A percentile compares a stretch with the other conserved stretches of the same genome.
Evolutionary conservation across 2,888 invertebrate genomes (phyloP).

Genomic region (Agrochola macilenta): DNA sequence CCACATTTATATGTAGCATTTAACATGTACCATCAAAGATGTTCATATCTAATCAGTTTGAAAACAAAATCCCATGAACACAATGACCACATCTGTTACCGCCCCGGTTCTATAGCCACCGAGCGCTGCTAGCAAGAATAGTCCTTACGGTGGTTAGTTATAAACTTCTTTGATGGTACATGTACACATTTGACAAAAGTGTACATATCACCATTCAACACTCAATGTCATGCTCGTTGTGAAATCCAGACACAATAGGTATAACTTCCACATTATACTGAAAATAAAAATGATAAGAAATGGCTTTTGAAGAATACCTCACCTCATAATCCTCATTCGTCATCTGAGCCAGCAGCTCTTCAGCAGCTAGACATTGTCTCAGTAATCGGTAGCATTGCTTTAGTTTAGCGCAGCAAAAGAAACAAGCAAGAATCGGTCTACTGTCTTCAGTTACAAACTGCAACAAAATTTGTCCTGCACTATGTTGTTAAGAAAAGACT

Average conservation of each 20-base stretch:
- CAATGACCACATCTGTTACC: no score
- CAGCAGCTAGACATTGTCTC: not conserved
- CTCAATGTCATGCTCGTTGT: not conserved
- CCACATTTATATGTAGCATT: not conserved
- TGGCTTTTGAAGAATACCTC: not conserved
- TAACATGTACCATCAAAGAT: not conserved
- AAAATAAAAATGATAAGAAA: not conserved
- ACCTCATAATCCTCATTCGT: conserved; percentile 2
- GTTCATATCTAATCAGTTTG: no score
- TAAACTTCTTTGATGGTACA: no score
- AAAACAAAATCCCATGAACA: no score
- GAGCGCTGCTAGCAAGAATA: no score
- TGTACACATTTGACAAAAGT: not conserved
- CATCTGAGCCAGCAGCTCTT: not conserved
- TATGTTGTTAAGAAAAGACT: not conserved
- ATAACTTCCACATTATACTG: not conserved
- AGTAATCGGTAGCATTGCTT: not conserved
- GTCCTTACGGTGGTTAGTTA: no score
- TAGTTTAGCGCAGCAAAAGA: not conserved
- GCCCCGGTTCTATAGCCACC: no score
- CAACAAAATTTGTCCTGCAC: not conserved
- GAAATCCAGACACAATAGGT: not conserved
- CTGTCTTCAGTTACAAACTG: conserved; percentile 2
- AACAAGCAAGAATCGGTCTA: not conserved
- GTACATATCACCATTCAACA: not conserved